phyloP scores from a whole-genome alignment of 2,888 invertebrate species.

The Hymenopus coronatus region DNA sequence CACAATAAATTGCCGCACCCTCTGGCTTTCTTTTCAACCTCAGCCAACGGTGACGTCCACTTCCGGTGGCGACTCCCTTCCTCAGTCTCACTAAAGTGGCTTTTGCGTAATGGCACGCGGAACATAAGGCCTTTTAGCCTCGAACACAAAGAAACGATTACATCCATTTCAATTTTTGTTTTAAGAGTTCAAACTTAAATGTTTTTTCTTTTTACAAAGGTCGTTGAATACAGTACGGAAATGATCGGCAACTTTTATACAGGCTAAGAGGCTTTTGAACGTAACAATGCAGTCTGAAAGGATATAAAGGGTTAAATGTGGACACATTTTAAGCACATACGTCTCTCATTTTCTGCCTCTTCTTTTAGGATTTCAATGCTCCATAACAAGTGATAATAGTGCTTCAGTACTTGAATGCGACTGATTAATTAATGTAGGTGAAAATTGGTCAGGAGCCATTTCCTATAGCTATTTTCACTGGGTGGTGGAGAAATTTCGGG shows the following conservation, averaged over 20 bases:
- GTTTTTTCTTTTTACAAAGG: not conserved
- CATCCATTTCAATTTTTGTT: not conserved
- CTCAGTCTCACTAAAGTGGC: not conserved
- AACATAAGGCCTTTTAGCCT: not conserved
- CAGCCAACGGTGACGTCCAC: not conserved
- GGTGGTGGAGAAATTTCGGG: too few relatives aligned
- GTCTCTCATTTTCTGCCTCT: not conserved
- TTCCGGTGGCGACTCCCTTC: not conserved
- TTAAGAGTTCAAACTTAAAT: not conserved
- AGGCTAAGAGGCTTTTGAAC: not conserved
- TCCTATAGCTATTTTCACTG: too few relatives aligned
- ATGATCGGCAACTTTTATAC: not conserved
- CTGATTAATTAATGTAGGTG: not conserved
- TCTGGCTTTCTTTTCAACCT: not conserved
- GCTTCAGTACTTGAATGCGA: not conserved
- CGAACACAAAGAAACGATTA: not conserved
- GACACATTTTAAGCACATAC: not conserved
- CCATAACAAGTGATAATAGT: not conserved
- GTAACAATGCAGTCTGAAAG: not conserved
- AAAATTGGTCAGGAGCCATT: not conserved
- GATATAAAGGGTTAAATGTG: not conserved
- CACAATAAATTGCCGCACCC: not conserved
- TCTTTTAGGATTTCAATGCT: not conserved
- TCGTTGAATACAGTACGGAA: not conserved
- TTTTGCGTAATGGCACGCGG: not conserved